phyloP scores from a whole-genome alignment of 2,113 vertebrate species.

The Cynocephalus volans region DNA sequence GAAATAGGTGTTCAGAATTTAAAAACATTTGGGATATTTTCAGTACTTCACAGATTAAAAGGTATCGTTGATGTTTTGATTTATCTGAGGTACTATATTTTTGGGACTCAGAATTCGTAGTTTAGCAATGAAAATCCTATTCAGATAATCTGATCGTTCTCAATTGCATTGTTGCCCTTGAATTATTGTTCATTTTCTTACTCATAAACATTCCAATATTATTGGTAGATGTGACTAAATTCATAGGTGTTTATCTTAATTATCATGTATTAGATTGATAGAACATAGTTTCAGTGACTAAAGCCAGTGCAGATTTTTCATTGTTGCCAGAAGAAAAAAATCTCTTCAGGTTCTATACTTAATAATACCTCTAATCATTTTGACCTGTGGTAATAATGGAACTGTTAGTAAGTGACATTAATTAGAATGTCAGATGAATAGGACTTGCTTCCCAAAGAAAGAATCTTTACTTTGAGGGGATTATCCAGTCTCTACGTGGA shows the following conservation, averaged over 20 bases:
- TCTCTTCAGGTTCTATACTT: neutral
- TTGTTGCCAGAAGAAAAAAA: neutral
- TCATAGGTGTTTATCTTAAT: neutral
- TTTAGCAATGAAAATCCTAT: neutral
- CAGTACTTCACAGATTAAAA: neutral
- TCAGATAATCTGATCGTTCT: conserved; percentile 24
- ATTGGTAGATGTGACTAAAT: neutral
- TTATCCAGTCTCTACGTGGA: neutral
- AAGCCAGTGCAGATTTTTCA: neutral
- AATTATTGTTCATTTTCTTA: neutral
- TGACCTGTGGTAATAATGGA: neutral
- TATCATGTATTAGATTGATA: neutral
- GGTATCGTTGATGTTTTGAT: conserved; percentile 2
- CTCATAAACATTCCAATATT: neutral
- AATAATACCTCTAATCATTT: neutral
- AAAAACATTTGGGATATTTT: conserved; percentile 45
- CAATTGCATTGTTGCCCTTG: neutral
- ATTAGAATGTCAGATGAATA: neutral
- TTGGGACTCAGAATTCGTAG: conserved; percentile 44
- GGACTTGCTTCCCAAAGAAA: neutral
- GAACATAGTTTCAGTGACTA: neutral
- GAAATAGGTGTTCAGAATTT: conserved; percentile 33
- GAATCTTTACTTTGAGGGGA: neutral
- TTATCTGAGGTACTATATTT: neutral
- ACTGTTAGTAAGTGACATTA: neutral